phyloP scores from a whole-genome alignment of 2,797 vertebrate species.

The Phoxinus dragarum region DNA sequence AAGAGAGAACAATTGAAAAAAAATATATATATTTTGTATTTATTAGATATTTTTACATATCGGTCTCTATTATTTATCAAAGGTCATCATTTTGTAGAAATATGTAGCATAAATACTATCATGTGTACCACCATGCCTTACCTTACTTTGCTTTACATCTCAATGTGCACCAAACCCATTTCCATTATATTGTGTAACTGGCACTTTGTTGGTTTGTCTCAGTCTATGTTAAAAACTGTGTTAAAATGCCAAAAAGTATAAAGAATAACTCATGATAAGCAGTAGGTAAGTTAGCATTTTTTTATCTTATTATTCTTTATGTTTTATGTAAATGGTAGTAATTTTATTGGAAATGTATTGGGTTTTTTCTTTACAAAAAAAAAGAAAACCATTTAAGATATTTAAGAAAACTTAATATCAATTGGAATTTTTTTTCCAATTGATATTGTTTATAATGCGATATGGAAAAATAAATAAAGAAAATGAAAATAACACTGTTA shows the following conservation, averaged over 20 bases:
- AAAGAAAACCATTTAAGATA: not conserved
- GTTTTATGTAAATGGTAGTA: not conserved
- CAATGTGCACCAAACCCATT: not conserved
- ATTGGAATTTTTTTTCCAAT: not conserved
- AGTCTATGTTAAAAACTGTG: slow-evolving; percentile 13
- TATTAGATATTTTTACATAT: not conserved
- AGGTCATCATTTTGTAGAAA: not conserved
- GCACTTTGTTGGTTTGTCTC: slow-evolving; percentile 27
- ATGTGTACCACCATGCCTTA: not conserved
- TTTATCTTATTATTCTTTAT: not conserved
- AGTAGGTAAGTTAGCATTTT: slow-evolving; percentile 1
- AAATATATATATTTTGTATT: not conserved
- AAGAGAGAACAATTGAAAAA: not conserved
- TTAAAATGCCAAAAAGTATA: not conserved
- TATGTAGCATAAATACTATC: not conserved
- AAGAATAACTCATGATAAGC: not conserved
- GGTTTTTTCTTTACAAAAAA: not conserved
- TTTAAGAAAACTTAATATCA: not conserved
- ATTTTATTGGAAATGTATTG: not conserved
- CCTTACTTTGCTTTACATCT: slow-evolving; percentile 18
- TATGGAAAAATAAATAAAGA: not conserved
- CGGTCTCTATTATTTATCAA: not conserved
- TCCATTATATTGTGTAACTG: slow-evolving; percentile 10
- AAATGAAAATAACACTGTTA: not conserved
- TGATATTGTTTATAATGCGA: not conserved